Evolutionary conservation across 2,797 vertebrate species (phyloP), one percentile per base, ranked within the genome.

Genomic region (Danio albolineatus): DNA sequence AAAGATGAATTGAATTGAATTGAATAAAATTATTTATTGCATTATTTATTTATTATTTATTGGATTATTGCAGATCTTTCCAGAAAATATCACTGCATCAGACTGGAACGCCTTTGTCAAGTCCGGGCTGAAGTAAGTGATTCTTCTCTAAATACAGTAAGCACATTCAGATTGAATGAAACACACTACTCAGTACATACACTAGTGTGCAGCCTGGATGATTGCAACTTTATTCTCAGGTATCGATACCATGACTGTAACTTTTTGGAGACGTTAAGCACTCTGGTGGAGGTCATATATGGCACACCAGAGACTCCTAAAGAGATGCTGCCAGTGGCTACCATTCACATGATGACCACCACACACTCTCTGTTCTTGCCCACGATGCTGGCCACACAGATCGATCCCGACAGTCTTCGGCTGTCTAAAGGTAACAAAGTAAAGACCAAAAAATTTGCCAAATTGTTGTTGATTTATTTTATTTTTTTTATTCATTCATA

Each of bases 361-460:
- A 98, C 95, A 87, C 98, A 99, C 84, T 99, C 98, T 8, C 90
- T 96, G 64, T 99, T 99, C 88, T 85, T 99, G 89, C 93, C 96
- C 76, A 89, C 89, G 51, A 94, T 99, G 89, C 88, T 99, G 85
- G 88, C 85, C 28, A 82, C 92, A 0, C 84, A 88, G n/a, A 91
- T 94, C 43, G 94, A 94, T 9, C 75, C 84, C 0, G 76, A 51
- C 74, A 54, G 0, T 0, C 83, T 81, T 57, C 57, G 10, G 71
- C 87, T 78, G 53, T 83, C 88, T 3, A 97, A 94, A 96, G 97
- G 98, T 98, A 83, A 13, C 0, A 56, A 38, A 21, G 17, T 38
- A 4, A 21, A 67, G 44, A 36, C 13, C 44, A n/a, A 6, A 7
- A n/a, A n/a, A n/a, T n/a, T n/a, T n/a, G n/a, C n/a, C n/a, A n/a